A percentile compares a stretch with the other conserved stretches of the same genome.
These are phyloP conservation scores for Coendou prehensilis DNA, from an alignment of 2,797 vertebrate genomes.

Conservation along the genomic window DNA sequence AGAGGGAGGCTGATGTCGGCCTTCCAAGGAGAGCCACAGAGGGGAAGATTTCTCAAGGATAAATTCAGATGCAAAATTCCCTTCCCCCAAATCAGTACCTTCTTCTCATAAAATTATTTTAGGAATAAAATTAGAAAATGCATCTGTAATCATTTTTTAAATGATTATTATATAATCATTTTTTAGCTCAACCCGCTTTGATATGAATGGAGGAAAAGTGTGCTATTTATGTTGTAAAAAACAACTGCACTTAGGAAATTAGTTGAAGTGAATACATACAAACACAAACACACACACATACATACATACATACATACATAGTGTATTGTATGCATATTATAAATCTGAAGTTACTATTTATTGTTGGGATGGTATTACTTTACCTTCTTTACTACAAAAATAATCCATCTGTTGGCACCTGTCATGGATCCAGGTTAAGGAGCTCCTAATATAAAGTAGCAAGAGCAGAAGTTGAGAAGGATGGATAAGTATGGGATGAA, in stretches of 20 bases:
- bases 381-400: not conserved
- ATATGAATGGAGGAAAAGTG: not conserved
- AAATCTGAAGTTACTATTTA: not conserved
- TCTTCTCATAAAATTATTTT: constrained; percentile 16
- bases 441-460: not conserved
- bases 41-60: not conserved
- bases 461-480: not conserved
- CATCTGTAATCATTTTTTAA: not conserved
- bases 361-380: not conserved
- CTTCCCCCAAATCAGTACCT: not conserved
- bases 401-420: not conserved
- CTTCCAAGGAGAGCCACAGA: not conserved
- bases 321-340: not conserved
- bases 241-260: not conserved
- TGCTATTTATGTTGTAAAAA: not conserved
- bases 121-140: constrained; percentile 10
- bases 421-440: not conserved
- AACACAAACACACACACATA: not conserved
- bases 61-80: not conserved
- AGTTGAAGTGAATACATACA: not conserved
- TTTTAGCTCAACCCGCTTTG: not conserved
- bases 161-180: not conserved
- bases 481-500: not conserved
- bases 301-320: too few relatives aligned
- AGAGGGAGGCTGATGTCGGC: not conserved